phyloP scores from a whole-genome alignment of 2,888 invertebrate species.

The Rotaria macrura region DNA sequence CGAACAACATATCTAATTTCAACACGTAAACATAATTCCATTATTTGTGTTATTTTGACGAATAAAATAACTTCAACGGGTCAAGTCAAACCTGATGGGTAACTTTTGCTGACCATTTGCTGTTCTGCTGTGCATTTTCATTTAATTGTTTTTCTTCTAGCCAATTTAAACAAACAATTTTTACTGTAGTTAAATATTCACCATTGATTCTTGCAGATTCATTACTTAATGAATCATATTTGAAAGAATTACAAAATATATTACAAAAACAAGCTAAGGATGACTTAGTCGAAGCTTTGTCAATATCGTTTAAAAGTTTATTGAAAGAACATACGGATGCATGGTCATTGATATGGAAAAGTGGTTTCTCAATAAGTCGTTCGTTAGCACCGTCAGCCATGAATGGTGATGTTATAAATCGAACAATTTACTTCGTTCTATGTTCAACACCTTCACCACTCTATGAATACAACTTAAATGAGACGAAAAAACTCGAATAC shows the following conservation, averaged over 20 bases:
- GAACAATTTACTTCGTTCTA: conserved; percentile 73
- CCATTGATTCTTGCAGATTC: background rate
- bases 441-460: conserved; percentile 67
- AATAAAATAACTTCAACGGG: background rate
- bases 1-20: background rate
- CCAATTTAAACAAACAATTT: background rate
- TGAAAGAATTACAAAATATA: background rate
- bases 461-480: conserved; percentile 54
- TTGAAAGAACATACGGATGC: background rate
- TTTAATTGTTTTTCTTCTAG: background rate
- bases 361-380: conserved; percentile 72
- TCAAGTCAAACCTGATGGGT: background rate
- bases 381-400: conserved; percentile 70
- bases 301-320: background rate
- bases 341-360: conserved; percentile 60
- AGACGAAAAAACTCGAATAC: conserved; percentile 56
- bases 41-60: background rate
- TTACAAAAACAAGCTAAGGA: conserved; percentile 8
- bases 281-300: background rate
- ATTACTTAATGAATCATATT: background rate
- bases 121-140: background rate
- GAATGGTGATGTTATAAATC: conserved; percentile 79
- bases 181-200: background rate
- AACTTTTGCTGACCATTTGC: background rate
- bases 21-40: background rate